phyloP scores from a whole-genome alignment of 2,113 vertebrate species.

The Cathartes aura region DNA sequence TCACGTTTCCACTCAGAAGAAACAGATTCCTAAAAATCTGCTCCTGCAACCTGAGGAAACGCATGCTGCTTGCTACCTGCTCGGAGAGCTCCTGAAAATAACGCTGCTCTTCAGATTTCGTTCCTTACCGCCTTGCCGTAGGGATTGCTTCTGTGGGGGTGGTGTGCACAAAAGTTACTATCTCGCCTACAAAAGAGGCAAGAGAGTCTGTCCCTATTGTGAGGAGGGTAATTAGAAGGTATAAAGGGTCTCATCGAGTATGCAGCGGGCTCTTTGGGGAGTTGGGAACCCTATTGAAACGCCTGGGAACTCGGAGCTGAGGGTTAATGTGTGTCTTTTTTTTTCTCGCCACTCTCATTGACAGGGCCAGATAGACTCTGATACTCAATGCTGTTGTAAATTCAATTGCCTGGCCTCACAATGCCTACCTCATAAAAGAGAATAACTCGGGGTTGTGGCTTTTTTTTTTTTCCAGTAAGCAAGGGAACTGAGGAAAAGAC shows the following conservation, averaged over 20 bases:
- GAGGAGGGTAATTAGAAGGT: conserved; percentile 88
- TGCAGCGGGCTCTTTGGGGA: conserved; percentile 88
- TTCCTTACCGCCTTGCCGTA: neutral
- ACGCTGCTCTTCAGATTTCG: fast-evolving
- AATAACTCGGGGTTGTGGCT: conserved; percentile 68
- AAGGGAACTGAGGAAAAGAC: conserved; percentile 50
- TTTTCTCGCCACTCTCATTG: conserved; percentile 64
- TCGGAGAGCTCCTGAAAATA: neutral
- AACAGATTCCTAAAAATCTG: neutral
- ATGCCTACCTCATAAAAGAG: conserved; percentile 75
- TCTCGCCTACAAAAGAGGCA: conserved; percentile 56
- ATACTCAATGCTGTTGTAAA: conserved; percentile 82
- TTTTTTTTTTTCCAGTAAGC: neutral
- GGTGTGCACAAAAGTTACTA: neutral
- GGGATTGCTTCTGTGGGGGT: neutral
- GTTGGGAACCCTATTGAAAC: conserved; percentile 84
- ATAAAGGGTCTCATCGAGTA: conserved; percentile 89
- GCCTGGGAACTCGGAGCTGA: conserved; percentile 83
- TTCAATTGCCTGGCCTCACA: conserved; percentile 79
- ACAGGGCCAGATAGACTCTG: conserved; percentile 85
- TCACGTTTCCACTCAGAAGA: fast-evolving
- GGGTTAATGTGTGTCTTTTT: conserved; percentile 87
- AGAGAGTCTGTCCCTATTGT: conserved; percentile 77
- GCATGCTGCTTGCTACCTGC: neutral
- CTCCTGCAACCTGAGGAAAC: neutral